Evolutionary conservation across 2,797 vertebrate species (phyloP).

Genomic region (Otus scops): DNA sequence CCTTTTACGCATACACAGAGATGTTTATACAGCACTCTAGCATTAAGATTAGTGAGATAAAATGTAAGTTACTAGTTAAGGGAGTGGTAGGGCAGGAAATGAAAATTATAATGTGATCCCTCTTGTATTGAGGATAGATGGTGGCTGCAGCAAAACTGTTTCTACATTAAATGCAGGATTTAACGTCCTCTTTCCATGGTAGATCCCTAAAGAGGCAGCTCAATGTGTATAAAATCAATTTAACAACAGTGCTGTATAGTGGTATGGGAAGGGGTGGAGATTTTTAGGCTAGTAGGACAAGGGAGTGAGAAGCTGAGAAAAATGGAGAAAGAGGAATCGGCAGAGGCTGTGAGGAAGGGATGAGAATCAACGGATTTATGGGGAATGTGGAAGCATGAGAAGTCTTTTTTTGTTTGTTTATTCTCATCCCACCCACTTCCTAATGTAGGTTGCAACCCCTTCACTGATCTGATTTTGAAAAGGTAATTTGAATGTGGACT

Average conservation of each 20-base stretch:
- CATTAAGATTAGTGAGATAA: not conserved
- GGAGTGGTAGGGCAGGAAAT: not conserved
- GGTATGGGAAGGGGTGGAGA: not conserved
- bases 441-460: not conserved
- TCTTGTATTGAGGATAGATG: not conserved
- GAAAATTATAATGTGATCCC: not conserved
- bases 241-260: not conserved
- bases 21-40: not conserved
- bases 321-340: accelerated
- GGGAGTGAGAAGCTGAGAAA: not conserved
- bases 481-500: not conserved
- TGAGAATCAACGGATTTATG: not conserved
- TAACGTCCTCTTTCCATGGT: not conserved
- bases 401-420: not conserved
- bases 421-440: accelerated
- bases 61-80: not conserved
- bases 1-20: not conserved
- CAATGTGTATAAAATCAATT: not conserved
- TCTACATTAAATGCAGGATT: not conserved
- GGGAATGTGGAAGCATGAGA: not conserved
- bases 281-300: not conserved
- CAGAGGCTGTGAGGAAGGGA: not conserved
- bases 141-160: not conserved
- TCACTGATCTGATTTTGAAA: not conserved
- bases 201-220: not conserved